Evolutionary conservation across 2,797 vertebrate species (phyloP).

Genomic region (Nasua narica): DNA sequence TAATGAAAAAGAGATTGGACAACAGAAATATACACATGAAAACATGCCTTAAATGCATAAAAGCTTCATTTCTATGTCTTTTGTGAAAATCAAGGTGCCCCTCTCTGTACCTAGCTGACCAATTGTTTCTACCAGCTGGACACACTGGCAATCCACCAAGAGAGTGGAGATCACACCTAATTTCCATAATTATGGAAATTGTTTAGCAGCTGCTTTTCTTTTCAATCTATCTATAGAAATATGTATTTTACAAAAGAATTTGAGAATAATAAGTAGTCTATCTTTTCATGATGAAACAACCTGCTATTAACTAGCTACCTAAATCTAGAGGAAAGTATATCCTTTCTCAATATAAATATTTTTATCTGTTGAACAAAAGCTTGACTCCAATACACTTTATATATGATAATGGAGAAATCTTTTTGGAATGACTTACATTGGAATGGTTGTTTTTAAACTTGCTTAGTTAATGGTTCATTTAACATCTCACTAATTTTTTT

Average conservation of each 20-base stretch:
- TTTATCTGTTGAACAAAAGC: background rate
- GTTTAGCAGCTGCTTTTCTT: constrained; percentile 48
- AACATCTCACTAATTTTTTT: background rate
- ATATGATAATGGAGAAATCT: background rate
- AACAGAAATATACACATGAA: background rate
- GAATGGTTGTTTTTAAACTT: background rate
- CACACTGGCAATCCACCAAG: constrained; percentile 21
- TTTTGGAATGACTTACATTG: background rate
- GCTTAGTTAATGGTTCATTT: background rate
- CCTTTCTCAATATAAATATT: background rate
- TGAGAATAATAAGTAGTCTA: background rate
- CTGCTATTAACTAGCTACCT: background rate
- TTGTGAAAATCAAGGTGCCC: background rate
- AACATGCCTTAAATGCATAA: background rate
- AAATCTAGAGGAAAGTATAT: background rate
- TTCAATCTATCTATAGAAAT: constrained; percentile 48
- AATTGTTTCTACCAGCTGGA: constrained; percentile 15
- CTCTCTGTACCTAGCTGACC: background rate
- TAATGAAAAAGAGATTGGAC: background rate
- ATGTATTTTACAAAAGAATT: background rate
- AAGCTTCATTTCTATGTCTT: background rate
- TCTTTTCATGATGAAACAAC: background rate
- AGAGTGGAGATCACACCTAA: constrained; percentile 1
- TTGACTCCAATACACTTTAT: background rate
- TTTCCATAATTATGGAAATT: constrained; percentile 51